These are phyloP conservation scores for Cheilosia vernalis DNA, from an alignment of 2,888 invertebrate genomes.

Conservation along the genomic window DNA sequence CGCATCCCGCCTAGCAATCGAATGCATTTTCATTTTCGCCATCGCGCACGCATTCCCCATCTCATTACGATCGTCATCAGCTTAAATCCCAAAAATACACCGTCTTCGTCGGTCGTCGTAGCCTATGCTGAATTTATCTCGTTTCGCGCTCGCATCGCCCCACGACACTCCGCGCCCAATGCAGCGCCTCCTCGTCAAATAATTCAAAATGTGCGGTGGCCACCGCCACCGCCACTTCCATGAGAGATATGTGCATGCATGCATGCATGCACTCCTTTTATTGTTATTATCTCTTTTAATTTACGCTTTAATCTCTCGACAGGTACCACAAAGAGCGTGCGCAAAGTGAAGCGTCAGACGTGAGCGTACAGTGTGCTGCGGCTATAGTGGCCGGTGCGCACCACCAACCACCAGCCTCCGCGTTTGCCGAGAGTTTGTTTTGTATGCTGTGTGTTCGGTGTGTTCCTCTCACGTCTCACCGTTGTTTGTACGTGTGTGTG, in stretches of 20 bases:
- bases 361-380: not conserved
- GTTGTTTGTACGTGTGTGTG: not conserved
- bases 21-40: constrained; percentile 23
- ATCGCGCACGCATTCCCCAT: constrained; percentile 37
- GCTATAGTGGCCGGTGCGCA: constrained; percentile 17
- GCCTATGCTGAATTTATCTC: constrained; percentile 17
- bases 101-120: not conserved
- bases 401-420: constrained; percentile 2
- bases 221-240: not conserved
- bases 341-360: constrained; percentile 42
- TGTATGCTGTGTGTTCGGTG: not conserved
- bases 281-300: constrained; percentile 72
- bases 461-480: not conserved
- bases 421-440: not conserved
- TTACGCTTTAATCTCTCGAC: constrained; percentile 70
- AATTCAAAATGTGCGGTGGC: constrained; percentile 23
- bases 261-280: constrained; percentile 61
- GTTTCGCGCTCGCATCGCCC: constrained; percentile 2
- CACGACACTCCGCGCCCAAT: not conserved
- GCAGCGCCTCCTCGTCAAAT: not conserved
- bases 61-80: constrained; percentile 49
- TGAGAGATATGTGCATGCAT: constrained; percentile 16
- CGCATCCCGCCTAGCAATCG: not conserved
- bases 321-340: constrained; percentile 63
- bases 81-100: constrained; percentile 40